These are phyloP conservation scores for Zeuzera pyrina DNA, from an alignment of 2,888 invertebrate species.

Conservation along the genomic window DNA sequence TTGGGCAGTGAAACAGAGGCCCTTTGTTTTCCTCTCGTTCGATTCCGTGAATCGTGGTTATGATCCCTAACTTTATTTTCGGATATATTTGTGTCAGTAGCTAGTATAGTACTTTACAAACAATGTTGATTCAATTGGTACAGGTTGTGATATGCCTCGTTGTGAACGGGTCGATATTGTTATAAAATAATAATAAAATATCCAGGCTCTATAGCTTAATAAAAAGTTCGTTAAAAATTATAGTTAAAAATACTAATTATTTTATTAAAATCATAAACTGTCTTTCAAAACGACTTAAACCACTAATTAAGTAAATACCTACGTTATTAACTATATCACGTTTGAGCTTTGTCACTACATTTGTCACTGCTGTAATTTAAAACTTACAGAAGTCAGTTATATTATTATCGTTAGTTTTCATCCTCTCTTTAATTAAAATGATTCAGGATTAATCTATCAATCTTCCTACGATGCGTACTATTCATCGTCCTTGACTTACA, in stretches of 20 bases:
- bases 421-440: too few species aligned
- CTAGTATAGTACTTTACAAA: slow-evolving; percentile 72
- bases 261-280: slow-evolving; percentile 62
- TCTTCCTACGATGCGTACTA: too few species aligned
- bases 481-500: too few species aligned
- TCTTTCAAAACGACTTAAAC: slow-evolving; percentile 66
- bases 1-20: slow-evolving; percentile 57
- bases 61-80: slow-evolving; percentile 69
- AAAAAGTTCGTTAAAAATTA: slow-evolving; percentile 68
- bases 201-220: slow-evolving; percentile 71
- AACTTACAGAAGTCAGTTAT: too few species aligned
- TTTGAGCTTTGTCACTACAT: slow-evolving; percentile 1
- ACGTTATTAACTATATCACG: slow-evolving; percentile 27
- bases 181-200: slow-evolving; percentile 70
- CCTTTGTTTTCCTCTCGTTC: slow-evolving; percentile 66
- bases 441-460: too few species aligned
- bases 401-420: too few species aligned
- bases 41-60: slow-evolving; percentile 72
- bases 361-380: background rate
- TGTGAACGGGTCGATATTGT: slow-evolving; percentile 72
- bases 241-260: slow-evolving; percentile 66
- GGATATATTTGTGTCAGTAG: slow-evolving; percentile 69
- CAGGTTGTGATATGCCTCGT: slow-evolving; percentile 73
- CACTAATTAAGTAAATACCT: slow-evolving; percentile 54
- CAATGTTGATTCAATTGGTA: slow-evolving; percentile 73